phyloP scores from a whole-genome alignment of 2,797 vertebrate species.

The Xenops minutus region DNA sequence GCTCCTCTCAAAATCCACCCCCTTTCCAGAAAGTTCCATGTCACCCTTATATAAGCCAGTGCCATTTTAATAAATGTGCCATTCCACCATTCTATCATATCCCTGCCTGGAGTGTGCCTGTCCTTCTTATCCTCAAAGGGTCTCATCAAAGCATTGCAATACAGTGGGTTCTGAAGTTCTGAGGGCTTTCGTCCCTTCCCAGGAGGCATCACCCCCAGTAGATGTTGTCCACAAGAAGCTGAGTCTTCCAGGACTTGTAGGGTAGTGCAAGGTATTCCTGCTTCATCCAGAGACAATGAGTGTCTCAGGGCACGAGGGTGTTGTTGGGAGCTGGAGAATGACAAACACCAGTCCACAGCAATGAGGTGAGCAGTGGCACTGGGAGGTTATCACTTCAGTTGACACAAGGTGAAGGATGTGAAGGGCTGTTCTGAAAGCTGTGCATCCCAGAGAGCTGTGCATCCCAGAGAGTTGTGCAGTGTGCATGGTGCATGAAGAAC shows the following conservation, averaged over 20 bases:
- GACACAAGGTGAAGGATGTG: rapidly evolving
- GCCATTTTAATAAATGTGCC: too few species aligned
- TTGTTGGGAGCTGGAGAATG: rapidly evolving
- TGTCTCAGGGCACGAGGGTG: background rate
- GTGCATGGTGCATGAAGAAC: background rate
- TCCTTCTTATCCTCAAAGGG: too few species aligned
- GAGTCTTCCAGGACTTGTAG: background rate
- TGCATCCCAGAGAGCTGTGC: background rate
- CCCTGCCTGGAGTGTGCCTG: too few species aligned
- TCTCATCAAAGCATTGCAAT: rapidly evolving
- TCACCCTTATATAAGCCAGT: too few species aligned
- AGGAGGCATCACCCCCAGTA: rapidly evolving
- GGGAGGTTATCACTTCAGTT: background rate
- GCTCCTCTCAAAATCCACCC: too few species aligned
- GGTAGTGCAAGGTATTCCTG: background rate
- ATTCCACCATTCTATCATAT: too few species aligned
- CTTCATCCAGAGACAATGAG: rapidly evolving
- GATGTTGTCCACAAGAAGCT: rapidly evolving
- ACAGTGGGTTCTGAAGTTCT: background rate
- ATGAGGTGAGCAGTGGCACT: background rate
- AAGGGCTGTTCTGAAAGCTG: background rate
- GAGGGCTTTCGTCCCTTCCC: background rate
- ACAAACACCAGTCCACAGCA: background rate
- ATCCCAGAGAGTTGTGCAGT: background rate
- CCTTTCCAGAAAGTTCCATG: too few species aligned